Percentiles rank a stretch among this genome's conserved stretches.
Evolutionary conservation across 2,113 vertebrate species (phyloP).

Genomic region (Tenebrosternarchus preto): DNA sequence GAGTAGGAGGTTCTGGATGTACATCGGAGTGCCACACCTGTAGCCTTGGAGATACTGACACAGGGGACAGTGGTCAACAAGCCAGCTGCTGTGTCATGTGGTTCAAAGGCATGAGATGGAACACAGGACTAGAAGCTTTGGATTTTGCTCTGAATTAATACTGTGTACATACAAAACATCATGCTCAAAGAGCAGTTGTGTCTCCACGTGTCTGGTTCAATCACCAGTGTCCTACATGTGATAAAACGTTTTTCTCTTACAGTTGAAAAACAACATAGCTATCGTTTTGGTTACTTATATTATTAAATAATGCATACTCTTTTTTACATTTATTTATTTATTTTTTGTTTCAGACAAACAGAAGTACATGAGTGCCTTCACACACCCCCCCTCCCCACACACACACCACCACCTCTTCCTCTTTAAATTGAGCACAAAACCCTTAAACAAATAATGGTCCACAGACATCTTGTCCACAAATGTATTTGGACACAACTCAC

Average conservation of each 20-base stretch:
- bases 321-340: background rate
- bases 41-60: background rate
- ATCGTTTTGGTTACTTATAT: too few species aligned
- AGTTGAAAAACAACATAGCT: too few species aligned
- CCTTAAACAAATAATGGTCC: background rate
- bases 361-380: too few species aligned
- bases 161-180: background rate
- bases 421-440: background rate
- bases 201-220: too few species aligned
- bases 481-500: background rate
- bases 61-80: background rate
- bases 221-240: too few species aligned
- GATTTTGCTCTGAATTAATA: background rate
- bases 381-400: too few species aligned
- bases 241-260: too few species aligned
- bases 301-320: too few species aligned
- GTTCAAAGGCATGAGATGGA: background rate
- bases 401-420: too few species aligned
- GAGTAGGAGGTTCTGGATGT: background rate
- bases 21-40: background rate
- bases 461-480: background rate
- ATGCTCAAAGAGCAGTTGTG: too few species aligned
- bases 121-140: background rate
- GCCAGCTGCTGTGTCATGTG: background rate
- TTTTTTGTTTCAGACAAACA: too few species aligned